Conservation (phyloP, 2,888 invertebrate genomes). For the Priocnemis perturbator region DNA sequence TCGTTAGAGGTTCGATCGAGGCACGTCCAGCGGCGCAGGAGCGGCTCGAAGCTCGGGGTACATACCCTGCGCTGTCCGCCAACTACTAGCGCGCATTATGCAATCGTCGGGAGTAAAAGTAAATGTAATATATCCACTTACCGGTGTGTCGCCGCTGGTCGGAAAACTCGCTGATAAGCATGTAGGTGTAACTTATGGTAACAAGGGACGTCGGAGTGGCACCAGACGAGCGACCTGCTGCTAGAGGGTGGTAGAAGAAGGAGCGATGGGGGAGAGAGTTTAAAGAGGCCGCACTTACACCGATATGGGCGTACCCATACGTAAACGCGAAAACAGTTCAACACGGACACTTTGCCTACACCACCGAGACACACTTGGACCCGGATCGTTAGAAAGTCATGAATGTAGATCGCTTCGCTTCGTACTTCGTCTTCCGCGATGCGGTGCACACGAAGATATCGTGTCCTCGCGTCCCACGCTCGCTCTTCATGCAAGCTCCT, state of each 20-base stretch:
- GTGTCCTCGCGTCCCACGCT: slow-evolving; percentile 63
- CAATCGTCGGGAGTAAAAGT: slow-evolving; percentile 34
- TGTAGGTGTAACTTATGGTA: slow-evolving; percentile 60
- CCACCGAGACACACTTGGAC: slow-evolving; percentile 23
- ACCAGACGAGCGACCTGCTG: neutral
- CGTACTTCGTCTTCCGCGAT: slow-evolving; percentile 61
- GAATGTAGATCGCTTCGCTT: slow-evolving; percentile 60
- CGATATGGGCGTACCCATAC: neutral
- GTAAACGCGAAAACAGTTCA: neutral
- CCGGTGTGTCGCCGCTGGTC: neutral
- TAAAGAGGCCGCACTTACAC: slow-evolving; percentile 1
- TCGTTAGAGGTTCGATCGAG: no score
- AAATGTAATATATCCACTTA: slow-evolving; percentile 47
- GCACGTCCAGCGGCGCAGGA: no score
- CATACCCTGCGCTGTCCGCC: no score
- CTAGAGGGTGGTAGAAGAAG: neutral
- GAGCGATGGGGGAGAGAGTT: neutral
- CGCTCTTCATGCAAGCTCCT: slow-evolving; percentile 41
- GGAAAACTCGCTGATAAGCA: slow-evolving; percentile 44
- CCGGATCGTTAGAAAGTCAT: slow-evolving; percentile 68
- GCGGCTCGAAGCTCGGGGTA: no score
- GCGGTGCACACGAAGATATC: slow-evolving; percentile 55
- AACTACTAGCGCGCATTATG: neutral
- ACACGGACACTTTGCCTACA: slow-evolving; percentile 15
- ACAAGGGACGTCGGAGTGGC: slow-evolving; percentile 43